Percentiles rank a stretch among this genome's conserved stretches.
These are phyloP conservation scores for Phorcus lineatus DNA, from an alignment of 2,888 invertebrate genomes.

Conservation along the genomic window DNA sequence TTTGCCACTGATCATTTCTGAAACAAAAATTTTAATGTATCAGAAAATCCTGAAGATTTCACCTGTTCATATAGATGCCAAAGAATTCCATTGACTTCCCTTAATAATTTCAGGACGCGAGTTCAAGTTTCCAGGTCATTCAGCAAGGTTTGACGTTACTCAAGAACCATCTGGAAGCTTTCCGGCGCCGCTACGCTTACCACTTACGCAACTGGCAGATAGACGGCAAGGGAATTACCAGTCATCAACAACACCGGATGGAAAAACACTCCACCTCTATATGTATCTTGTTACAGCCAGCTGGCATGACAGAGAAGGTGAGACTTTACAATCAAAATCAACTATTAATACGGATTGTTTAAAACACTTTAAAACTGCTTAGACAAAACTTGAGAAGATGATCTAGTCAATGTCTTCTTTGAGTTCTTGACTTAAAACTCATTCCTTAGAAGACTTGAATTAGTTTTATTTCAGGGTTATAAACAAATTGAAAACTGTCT, in stretches of 20 bases:
- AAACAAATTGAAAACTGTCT: too few relatives aligned
- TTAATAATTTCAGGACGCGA: constrained; percentile 78
- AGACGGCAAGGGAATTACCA: constrained; percentile 86
- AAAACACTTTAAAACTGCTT: too few relatives aligned
- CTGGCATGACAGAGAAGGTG: constrained; percentile 87
- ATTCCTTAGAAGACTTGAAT: too few relatives aligned
- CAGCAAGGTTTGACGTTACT: constrained; percentile 91
- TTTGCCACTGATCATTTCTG: background rate
- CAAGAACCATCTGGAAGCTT: constrained; percentile 94
- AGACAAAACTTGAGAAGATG: too few relatives aligned
- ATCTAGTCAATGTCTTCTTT: too few relatives aligned
- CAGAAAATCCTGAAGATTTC: too few relatives aligned
- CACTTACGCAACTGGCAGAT: constrained; percentile 87
- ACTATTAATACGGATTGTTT: background rate
- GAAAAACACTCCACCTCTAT: constrained; percentile 79
- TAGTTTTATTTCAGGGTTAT: too few relatives aligned
- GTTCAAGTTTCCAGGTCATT: constrained; percentile 89
- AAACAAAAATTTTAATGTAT: background rate
- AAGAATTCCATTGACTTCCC: too few relatives aligned
- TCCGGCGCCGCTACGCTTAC: constrained; percentile 79
- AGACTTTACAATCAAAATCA: background rate
- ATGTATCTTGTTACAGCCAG: constrained; percentile 89
- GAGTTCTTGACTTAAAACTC: too few relatives aligned
- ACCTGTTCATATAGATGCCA: too few relatives aligned
- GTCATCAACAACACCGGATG: constrained; percentile 83